Evolutionary conservation across 2,797 vertebrate species (phyloP).

Genomic region (Philypnodon macrostomus): DNA sequence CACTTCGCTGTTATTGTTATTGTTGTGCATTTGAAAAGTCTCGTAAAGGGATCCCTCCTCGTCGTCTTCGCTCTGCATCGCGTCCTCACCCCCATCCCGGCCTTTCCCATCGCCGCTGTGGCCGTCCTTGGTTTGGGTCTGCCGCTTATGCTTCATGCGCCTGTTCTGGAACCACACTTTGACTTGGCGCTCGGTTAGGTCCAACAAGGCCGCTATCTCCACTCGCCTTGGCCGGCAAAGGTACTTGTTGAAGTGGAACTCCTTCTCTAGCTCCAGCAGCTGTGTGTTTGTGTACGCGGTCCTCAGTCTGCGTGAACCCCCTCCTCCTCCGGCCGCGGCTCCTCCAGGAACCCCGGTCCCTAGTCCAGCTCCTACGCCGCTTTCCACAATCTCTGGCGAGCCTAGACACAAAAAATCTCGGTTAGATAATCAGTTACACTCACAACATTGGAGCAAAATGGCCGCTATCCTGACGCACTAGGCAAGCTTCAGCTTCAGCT

Average conservation of each 20-base stretch:
- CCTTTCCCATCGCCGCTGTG: constrained; percentile 88
- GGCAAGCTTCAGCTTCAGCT: background rate
- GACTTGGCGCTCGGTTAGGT: constrained; percentile 97
- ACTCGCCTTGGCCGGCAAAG: constrained; percentile 94
- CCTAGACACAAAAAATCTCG: constrained; percentile 70
- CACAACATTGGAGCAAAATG: constrained; percentile 87
- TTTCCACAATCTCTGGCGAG: constrained; percentile 89
- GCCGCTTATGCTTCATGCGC: constrained; percentile 98
- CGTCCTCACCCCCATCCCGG: constrained; percentile 78
- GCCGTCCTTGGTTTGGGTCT: constrained; percentile 97
- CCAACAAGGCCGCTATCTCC: constrained; percentile 95
- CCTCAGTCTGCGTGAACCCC: constrained; percentile 90
- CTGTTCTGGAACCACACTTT: constrained; percentile 99
- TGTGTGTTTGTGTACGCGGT: constrained; percentile 99
- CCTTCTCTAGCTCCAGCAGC: constrained; percentile 98
- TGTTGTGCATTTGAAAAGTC: constrained; percentile 79
- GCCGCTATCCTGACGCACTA: constrained; percentile 69
- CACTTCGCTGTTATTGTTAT: constrained; percentile 92
- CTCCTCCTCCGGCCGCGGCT: constrained; percentile 56
- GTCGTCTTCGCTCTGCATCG: constrained; percentile 88
- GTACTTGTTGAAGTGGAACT: constrained; percentile 99
- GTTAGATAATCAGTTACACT: constrained; percentile 45
- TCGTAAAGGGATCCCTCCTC: constrained; percentile 84
- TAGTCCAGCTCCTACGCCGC: constrained; percentile 82
- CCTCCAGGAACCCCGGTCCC: constrained; percentile 77